These are phyloP conservation scores for Embidobia sp. DNA, from an alignment of 2,888 invertebrate genomes.

Conservation along the genomic window DNA sequence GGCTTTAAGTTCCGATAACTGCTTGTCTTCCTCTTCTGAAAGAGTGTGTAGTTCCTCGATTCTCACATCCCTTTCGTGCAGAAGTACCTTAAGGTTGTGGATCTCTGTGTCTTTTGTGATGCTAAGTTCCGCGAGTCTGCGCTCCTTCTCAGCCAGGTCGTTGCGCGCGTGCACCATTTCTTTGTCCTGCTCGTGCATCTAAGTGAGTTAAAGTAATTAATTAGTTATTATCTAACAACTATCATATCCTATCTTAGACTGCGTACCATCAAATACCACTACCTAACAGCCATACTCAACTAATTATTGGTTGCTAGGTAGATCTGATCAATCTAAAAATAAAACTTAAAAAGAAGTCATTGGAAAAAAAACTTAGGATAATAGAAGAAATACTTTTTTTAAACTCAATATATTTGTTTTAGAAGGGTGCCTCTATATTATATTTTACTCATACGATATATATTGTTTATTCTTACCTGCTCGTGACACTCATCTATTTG, in stretches of 20 bases:
- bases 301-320: no score
- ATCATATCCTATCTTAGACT: no score
- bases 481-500: constrained; percentile 68
- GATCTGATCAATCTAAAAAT: background rate
- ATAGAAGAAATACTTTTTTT: background rate
- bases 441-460: background rate
- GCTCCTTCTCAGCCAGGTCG: constrained; percentile 72
- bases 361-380: background rate
- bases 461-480: constrained; percentile 29
- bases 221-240: no score
- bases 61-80: constrained; percentile 82
- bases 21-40: constrained; percentile 83
- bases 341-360: background rate
- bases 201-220: background rate
- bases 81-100: constrained; percentile 86
- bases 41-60: constrained; percentile 83
- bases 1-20: constrained; percentile 84
- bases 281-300: no score
- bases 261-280: no score
- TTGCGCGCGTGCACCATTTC: constrained; percentile 65
- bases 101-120: constrained; percentile 88
- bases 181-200: constrained; percentile 67
- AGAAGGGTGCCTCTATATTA: no score
- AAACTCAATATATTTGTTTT: no score
- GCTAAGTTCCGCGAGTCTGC: constrained; percentile 80